These are phyloP conservation scores for Drosophila jambulina DNA, from an alignment of 1,140 invertebrate species.

Conservation along the genomic window DNA sequence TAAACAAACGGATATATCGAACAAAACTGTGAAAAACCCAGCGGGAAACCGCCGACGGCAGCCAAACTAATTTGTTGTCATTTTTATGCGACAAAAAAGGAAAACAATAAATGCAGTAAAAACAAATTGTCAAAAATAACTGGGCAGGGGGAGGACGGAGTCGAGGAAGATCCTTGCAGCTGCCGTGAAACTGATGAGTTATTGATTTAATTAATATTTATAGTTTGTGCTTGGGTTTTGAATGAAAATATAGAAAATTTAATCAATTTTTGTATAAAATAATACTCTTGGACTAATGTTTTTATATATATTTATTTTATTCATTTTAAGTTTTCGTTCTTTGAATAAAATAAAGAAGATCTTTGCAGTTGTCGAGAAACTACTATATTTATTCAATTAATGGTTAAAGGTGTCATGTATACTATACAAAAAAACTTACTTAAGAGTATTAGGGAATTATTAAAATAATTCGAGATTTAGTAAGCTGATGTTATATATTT, in stretches of 20 bases:
- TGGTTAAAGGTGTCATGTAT: background rate
- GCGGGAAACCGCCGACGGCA: constrained; percentile 74
- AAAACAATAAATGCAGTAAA: constrained; percentile 69
- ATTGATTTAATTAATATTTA: constrained; percentile 33
- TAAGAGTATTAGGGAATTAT: no score
- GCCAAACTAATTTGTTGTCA: constrained; percentile 82
- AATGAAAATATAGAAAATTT: background rate
- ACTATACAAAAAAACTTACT: no score
- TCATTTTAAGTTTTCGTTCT: background rate
- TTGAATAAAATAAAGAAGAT: background rate
- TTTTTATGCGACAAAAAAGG: constrained; percentile 80
- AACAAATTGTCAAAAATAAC: constrained; percentile 52
- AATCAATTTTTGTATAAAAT: background rate
- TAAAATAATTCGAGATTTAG: background rate
- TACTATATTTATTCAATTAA: background rate
- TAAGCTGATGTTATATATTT: background rate
- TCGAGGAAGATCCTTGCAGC: constrained; percentile 48
- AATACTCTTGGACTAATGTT: background rate
- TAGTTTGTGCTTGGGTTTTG: background rate
- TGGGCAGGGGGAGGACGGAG: constrained; percentile 1
- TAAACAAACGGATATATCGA: constrained; percentile 46
- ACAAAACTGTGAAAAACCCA: constrained; percentile 77
- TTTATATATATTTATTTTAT: no score
- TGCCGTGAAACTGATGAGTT: constrained; percentile 53
- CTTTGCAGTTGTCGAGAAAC: background rate